Evolutionary conservation across 1,140 invertebrate species (phyloP), one percentile per base, ranked within the genome.

Genomic region (Sminthurinus signatus): DNA sequence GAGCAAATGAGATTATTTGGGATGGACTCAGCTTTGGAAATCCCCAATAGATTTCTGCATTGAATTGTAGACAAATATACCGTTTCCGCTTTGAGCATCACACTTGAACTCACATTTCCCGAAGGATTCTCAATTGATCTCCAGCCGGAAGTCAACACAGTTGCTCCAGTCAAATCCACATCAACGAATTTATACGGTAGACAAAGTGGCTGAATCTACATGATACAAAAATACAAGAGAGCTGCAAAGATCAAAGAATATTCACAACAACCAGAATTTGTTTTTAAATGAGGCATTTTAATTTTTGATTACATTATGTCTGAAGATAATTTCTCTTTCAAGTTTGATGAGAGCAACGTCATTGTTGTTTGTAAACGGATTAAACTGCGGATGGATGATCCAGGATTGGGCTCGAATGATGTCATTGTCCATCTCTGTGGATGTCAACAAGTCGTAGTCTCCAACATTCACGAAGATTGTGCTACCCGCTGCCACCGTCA

Each of bases 121-220:
- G 39, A 10, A 42, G n/a, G n/a, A 42, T n/a, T 42, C 39, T 42
- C 39, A n/a, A 42, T 10, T 42, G 39, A 42, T 12, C 39, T n/a
- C 39, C 39, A 42, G 39, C 39, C 39, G 10, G 10, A 10, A n/a
- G n/a, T 42, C 10, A 42, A 10, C n/a, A n/a, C 39, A 12, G 39
- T 42, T 42, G 39, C 39, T 12, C 39, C 39, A n/a, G n/a, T 42
- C 10, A 42, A n/a, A n/a, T 42, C 39, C 10, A 12, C 39, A n/a
- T 42, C 39, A n/a, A 42, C 39, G 39, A 42, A n/a, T n/a, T 42
- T 42, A n/a, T 42, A 42, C 39, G 39, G 39, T n/a, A 42, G n/a
- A n/a, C 39, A 42, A n/a, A 42, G 10, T 10, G 39, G 39, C n/a
- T 42, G 39, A n/a, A 42, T 42, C 39, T 42, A n/a, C 10, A n/a